phyloP scores from a whole-genome alignment of 2,797 vertebrate species.

The Enoplosus armatus region DNA sequence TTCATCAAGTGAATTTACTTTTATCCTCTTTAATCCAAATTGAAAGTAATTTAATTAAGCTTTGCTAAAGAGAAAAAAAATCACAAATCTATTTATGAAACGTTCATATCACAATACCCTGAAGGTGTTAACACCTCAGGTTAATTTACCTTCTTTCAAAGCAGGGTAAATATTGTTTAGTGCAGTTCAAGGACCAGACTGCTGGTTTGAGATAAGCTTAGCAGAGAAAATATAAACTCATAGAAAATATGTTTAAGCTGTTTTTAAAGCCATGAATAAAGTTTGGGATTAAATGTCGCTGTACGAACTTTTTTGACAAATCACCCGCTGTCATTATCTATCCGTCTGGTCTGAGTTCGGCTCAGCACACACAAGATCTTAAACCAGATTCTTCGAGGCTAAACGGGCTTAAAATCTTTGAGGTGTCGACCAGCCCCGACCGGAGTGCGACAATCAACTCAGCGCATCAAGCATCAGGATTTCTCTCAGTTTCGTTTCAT shows the following conservation, averaged over 20 bases:
- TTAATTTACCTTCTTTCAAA: not conserved
- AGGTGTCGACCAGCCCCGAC: conserved; percentile 1
- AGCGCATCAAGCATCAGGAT: conserved; percentile 34
- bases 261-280: not conserved
- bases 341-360: conserved; percentile 23
- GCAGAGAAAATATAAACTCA: not conserved
- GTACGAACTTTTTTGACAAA: conserved; percentile 22
- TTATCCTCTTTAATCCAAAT: not conserved
- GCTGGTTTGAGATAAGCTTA: not conserved
- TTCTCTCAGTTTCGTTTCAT: conserved; percentile 13
- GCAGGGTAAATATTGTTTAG: not conserved
- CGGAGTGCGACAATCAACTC: conserved; percentile 57
- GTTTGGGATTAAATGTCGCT: not conserved
- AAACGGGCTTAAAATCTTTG: not conserved
- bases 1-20: not conserved
- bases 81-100: not conserved
- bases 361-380: not conserved
- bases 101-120: conserved; percentile 9
- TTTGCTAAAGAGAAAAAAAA: not conserved
- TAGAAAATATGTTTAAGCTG: not conserved
- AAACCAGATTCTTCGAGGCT: not conserved
- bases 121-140: not conserved
- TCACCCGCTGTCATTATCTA: conserved; percentile 33
- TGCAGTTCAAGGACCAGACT: not conserved
- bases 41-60: not conserved